Conservation (phyloP, 2,113 vertebrate species). For the Malurus melanocephalus region DNA sequence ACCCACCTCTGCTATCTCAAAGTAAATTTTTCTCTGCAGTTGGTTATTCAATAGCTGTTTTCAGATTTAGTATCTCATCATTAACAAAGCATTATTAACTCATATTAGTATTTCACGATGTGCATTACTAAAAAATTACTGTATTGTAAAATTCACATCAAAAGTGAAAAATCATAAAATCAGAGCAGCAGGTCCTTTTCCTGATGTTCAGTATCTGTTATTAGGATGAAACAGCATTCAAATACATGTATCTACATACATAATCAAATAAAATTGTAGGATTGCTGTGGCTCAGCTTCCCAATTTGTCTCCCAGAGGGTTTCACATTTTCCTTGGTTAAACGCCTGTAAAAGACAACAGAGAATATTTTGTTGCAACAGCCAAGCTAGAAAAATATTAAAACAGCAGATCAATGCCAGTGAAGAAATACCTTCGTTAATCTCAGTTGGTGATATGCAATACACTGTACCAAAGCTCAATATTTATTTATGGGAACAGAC, state of each 20-base stretch:
- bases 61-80: neutral
- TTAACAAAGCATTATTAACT: neutral
- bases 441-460: neutral
- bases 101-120: neutral
- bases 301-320: constrained; percentile 97
- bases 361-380: neutral
- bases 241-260: constrained; percentile 74
- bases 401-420: neutral
- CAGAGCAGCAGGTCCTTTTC: neutral
- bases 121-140: neutral
- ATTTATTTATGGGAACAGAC: neutral
- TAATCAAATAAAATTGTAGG: constrained; percentile 99
- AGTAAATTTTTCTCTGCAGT: neutral
- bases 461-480: neutral
- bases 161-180: neutral
- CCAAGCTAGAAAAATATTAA: neutral
- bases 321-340: constrained; percentile 99
- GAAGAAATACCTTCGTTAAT: neutral
- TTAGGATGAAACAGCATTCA: neutral
- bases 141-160: neutral
- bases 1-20: neutral
- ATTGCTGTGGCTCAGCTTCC: constrained; percentile 98
- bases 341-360: constrained; percentile 75
- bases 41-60: neutral
- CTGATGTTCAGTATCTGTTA: neutral